These are phyloP conservation scores for Drosophila kanekoi DNA, from an alignment of 2,888 invertebrate genomes.

Conservation along the genomic window DNA sequence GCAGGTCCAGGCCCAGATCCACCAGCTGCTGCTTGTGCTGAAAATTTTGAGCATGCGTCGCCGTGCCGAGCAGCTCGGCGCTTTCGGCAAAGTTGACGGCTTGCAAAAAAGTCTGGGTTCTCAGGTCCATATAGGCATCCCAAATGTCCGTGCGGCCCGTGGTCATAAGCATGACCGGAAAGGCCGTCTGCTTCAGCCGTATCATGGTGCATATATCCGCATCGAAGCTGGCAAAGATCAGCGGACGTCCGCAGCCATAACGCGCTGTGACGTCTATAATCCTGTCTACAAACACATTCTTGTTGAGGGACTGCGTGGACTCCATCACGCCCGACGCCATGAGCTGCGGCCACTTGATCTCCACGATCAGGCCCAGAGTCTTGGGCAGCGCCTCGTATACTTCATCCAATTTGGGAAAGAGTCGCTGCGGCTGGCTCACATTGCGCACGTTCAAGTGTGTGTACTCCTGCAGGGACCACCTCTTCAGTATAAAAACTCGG, in stretches of 20 bases:
- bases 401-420: conserved; percentile 95
- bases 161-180: conserved; percentile 95
- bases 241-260: conserved; percentile 91
- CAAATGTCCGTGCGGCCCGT: conserved; percentile 70
- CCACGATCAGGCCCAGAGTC: conserved; percentile 96
- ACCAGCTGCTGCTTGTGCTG: conserved; percentile 88
- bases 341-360: conserved; percentile 98
- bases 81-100: conserved; percentile 93
- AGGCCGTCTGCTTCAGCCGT: conserved; percentile 96
- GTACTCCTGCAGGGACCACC: conserved; percentile 89
- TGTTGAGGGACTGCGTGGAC: conserved; percentile 91
- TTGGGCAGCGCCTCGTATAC: conserved; percentile 91
- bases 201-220: conserved; percentile 98
- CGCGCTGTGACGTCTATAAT: conserved; percentile 92
- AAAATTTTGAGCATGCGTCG: conserved; percentile 95
- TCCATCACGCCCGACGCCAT: conserved; percentile 93
- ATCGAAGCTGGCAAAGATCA: conserved; percentile 97
- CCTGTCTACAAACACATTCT: conserved; percentile 95
- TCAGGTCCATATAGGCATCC: conserved; percentile 92
- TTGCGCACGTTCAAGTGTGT: conserved; percentile 92
- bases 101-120: conserved; percentile 91
- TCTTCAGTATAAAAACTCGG: conserved; percentile 91
- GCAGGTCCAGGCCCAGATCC: conserved; percentile 89
- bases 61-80: conserved; percentile 93
- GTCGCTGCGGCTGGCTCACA: conserved; percentile 87